Base-by-base conservation (phyloP, 2,113 vertebrate species). In the Polypterus bichir region DNA sequence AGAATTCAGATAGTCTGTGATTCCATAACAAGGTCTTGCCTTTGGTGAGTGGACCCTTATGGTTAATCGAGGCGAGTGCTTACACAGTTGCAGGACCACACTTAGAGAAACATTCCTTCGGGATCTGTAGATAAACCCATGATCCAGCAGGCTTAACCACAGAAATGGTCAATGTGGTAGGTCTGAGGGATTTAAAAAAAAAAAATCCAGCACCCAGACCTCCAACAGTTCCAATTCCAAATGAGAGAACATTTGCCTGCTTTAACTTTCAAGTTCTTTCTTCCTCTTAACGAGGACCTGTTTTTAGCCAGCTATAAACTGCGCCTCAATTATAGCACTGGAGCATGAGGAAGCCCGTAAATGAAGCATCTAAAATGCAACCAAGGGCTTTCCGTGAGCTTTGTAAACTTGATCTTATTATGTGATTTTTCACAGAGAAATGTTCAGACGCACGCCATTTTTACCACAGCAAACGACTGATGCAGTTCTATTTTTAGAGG, bases 151-250 rank as follows among this genome's bases (percentile, higher is more conserved):
- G 56, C 27, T 57, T 57, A 45, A 57, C 56, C 56, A 4, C 56
- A 57, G 56, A 57, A 4, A 45, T 11, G 27, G 56, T 44, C 56
- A 44, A 57, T 44, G 56, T 57, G 56, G 56, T 57, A 9, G 56
- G 56, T 57, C 56, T 6, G 27, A 27, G 27, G 27, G 27, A 27
- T 27, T 27, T 27, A 27, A 57, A 6, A 57, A 45, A 57, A 51
- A 9, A 56, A 6, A n/a, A 5, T 56, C n/a, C 27, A 11, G 27
- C 54, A 56, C 54, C 56, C 2, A 44, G 56, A 57, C 56, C 56
- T 45, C 56, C 56, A 57, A 57, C 56, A 57, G 56, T 57, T 57
- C 9, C 56, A 57, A 45, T 57, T 57, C 9, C 6, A 57, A 57
- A 27, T 6, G 27, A 27, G 27, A 57, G 46, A 57, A 3, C n/a